phyloP scores from a whole-genome alignment of 2,113 vertebrate species.

The Hippotragus niger region DNA sequence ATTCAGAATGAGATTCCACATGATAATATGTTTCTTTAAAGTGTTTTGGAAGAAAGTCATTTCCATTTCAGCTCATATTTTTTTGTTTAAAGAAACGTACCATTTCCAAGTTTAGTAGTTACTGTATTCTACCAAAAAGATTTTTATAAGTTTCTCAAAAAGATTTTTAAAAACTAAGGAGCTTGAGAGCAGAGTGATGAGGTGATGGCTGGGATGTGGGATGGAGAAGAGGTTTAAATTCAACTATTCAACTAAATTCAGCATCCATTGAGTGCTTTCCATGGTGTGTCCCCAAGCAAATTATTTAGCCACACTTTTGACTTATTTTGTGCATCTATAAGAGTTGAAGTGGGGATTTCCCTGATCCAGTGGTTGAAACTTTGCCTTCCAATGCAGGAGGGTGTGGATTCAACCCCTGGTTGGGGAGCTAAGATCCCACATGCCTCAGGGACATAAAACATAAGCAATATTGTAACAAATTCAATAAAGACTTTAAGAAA shows the following conservation, averaged over 20 bases:
- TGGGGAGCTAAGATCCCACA: neutral
- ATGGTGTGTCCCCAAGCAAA: neutral
- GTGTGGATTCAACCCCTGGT: neutral
- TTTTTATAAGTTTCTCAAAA: neutral
- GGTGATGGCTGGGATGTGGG: neutral
- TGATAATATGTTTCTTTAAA: slow-evolving; percentile 44
- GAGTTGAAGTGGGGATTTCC: neutral
- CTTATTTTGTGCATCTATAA: neutral
- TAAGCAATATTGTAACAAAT: neutral
- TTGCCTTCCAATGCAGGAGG: neutral
- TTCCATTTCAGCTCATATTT: neutral
- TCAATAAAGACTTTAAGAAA: neutral
- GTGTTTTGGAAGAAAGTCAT: neutral
- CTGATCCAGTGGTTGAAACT: neutral
- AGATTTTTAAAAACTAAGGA: neutral
- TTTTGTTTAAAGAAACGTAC: neutral
- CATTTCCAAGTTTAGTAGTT: neutral
- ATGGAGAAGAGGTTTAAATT: neutral
- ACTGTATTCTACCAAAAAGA: neutral
- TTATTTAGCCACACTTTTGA: no score
- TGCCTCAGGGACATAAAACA: neutral
- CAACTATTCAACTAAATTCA: neutral
- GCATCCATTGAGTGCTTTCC: neutral
- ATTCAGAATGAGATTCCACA: slow-evolving; percentile 44
- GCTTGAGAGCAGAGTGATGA: neutral